Conservation (phyloP, 2,797 vertebrate genomes). For the Galago senegalensis region DNA sequence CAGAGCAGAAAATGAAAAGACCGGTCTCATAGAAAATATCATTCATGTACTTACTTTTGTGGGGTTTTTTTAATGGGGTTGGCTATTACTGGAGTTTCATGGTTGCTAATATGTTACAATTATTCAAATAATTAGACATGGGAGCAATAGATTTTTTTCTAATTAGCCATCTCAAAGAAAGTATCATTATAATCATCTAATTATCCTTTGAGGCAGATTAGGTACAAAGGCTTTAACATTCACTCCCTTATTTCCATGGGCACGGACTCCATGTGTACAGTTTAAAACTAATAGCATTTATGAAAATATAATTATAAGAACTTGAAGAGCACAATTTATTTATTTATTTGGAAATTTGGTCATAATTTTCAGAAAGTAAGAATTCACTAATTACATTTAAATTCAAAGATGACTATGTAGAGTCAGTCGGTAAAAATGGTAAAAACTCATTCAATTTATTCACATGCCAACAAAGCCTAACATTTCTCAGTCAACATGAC, state of each 20-base stretch:
- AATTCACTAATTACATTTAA: constrained; percentile 60
- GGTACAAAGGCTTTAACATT: constrained; percentile 86
- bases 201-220: constrained; percentile 88
- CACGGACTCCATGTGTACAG: constrained; percentile 74
- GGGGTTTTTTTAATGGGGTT: constrained; percentile 48
- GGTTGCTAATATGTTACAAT: constrained; percentile 86
- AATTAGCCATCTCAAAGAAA: constrained; percentile 91
- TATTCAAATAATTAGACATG: constrained; percentile 88
- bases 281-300: constrained; percentile 60
- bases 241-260: constrained; percentile 76
- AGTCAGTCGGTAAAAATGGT: constrained; percentile 38
- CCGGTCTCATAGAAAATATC: constrained; percentile 35
- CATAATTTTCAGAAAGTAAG: constrained; percentile 52
- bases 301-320: constrained; percentile 67
- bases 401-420: constrained; percentile 48
- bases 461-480: constrained; percentile 46
- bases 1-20: constrained; percentile 28
- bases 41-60: constrained; percentile 42
- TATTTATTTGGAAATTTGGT: constrained; percentile 48
- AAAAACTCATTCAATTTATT: constrained; percentile 62
- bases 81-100: constrained; percentile 79
- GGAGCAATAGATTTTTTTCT: constrained; percentile 88
- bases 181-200: constrained; percentile 88
- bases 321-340: neutral
- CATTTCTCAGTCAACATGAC: constrained; percentile 49